These are phyloP conservation scores for Tragelaphus imberbis DNA, from an alignment of 2,113 vertebrate species.

Conservation along the genomic window DNA sequence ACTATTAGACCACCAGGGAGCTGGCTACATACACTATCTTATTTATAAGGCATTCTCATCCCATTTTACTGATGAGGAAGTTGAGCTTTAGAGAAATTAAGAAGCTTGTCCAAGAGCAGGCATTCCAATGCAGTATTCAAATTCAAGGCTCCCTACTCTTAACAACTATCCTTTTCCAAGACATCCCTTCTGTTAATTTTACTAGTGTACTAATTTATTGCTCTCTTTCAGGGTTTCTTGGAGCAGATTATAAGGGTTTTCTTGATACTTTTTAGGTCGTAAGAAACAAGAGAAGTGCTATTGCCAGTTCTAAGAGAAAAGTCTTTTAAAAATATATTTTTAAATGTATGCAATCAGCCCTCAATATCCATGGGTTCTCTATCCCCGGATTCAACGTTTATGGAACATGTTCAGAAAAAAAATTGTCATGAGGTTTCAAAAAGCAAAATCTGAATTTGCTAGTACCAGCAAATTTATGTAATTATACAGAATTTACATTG, in stretches of 20 bases:
- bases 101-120: not conserved
- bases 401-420: not conserved
- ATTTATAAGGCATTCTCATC: not conserved
- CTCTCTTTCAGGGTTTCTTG: not conserved
- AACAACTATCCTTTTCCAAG: not conserved
- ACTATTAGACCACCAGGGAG: not conserved
- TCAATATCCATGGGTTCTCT: not conserved
- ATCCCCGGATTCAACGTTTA: not conserved
- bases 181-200: not conserved
- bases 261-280: not conserved
- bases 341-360: not conserved
- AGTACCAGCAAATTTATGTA: not conserved
- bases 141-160: not conserved
- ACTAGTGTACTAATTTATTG: not conserved
- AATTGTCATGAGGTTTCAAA: not conserved
- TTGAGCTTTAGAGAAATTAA: not conserved
- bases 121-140: not conserved
- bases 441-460: not conserved
- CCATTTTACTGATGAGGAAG: not conserved
- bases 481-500: not conserved
- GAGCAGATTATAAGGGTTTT: not conserved
- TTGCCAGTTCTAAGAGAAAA: not conserved
- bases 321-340: not conserved
- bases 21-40: not conserved
- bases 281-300: not conserved